phyloP scores from a whole-genome alignment of 2,888 invertebrate genomes.

The Tanaodytes sp. region DNA sequence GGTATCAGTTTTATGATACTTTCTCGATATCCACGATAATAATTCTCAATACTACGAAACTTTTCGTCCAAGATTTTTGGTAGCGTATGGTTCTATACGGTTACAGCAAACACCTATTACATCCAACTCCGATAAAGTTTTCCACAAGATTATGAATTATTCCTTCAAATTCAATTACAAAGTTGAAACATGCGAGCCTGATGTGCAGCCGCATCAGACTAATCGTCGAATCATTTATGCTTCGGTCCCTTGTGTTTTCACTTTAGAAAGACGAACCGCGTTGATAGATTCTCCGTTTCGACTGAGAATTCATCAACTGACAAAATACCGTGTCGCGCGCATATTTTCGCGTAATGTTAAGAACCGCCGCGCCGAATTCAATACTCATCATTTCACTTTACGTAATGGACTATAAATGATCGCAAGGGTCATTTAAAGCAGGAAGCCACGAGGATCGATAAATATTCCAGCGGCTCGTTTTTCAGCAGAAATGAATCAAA shows the following conservation, averaged over 20 bases:
- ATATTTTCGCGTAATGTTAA: conserved; percentile 7
- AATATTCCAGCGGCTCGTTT: conserved; percentile 14
- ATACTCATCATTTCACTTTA: conserved; percentile 27
- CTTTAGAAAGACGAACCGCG: no score
- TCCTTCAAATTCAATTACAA: conserved; percentile 23
- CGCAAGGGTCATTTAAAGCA: conserved; percentile 25
- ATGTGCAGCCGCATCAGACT: conserved; percentile 1
- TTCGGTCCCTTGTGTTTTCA: not conserved
- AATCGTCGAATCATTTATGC: conserved; percentile 27
- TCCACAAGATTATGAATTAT: no score
- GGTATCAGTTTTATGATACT: no score
- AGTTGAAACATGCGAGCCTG: conserved; percentile 4
- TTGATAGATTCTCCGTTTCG: no score
- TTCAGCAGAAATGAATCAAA: conserved; percentile 10
- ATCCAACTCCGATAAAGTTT: no score
- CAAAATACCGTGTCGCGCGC: conserved; percentile 14
- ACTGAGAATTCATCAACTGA: no score
- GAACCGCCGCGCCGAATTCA: conserved; percentile 20
- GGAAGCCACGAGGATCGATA: conserved; percentile 20
- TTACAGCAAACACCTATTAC: no score
- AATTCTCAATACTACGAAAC: no score
- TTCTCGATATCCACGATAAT: no score
- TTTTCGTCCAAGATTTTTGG: no score
- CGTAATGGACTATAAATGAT: conserved; percentile 34
- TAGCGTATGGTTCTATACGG: no score